A percentile compares a stretch with the other conserved stretches of the same genome.
phyloP scores from a whole-genome alignment of 1,140 invertebrate species.

The Propsilocerus akamusi region DNA sequence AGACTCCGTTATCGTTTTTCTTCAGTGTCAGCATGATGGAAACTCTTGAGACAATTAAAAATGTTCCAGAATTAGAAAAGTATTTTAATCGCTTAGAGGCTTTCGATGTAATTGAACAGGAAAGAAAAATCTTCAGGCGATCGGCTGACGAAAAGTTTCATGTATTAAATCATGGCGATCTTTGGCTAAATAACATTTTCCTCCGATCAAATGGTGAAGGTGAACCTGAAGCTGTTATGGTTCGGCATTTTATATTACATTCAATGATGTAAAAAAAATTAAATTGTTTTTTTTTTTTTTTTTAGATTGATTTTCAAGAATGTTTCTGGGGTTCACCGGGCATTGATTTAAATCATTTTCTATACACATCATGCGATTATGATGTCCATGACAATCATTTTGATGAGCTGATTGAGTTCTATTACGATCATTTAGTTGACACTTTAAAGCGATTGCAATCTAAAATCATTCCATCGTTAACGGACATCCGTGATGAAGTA shows the following conservation, averaged over 20 bases:
- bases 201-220: slow-evolving; percentile 31
- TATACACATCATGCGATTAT: slow-evolving; percentile 17
- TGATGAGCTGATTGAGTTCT: slow-evolving; percentile 24
- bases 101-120: slow-evolving; percentile 17
- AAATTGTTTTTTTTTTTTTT: background rate
- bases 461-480: slow-evolving; percentile 22
- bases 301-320: slow-evolving; percentile 19
- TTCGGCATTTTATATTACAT: background rate
- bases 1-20: slow-evolving; percentile 8
- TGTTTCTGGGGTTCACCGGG: slow-evolving; percentile 18
- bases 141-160: slow-evolving; percentile 26
- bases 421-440: slow-evolving; percentile 15
- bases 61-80: slow-evolving; percentile 19
- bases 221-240: slow-evolving; percentile 14
- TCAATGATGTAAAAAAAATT: background rate
- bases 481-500: slow-evolving; percentile 18
- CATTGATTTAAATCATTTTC: slow-evolving; percentile 19
- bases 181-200: slow-evolving; percentile 46
- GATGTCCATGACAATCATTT: slow-evolving; percentile 16
- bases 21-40: slow-evolving; percentile 9
- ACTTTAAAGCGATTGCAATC: slow-evolving; percentile 23
- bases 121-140: slow-evolving; percentile 11
- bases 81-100: slow-evolving; percentile 25
- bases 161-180: slow-evolving; percentile 43
- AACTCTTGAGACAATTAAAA: slow-evolving; percentile 9